Percentiles rank a stretch among this genome's conserved stretches.
Conservation (phyloP, 1,140 invertebrate species). For the Galleria mellonella region DNA sequence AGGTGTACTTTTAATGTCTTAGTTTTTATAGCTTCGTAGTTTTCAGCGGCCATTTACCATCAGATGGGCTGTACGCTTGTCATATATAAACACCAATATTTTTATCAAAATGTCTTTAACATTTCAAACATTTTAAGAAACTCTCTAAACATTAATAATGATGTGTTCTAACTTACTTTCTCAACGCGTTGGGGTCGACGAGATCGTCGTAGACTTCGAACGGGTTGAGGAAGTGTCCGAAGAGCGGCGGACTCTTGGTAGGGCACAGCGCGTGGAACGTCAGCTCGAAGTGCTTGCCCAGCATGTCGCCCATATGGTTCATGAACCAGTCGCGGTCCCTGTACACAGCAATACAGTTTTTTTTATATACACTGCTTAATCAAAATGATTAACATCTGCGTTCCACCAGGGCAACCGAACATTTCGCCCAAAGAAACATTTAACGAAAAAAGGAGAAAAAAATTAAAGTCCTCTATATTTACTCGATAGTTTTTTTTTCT, state of each 20-base stretch:
- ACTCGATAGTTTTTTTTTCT: no score
- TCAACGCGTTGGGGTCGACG: constrained; percentile 75
- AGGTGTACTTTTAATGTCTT: no score
- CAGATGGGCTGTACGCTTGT: no score
- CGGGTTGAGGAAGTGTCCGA: constrained; percentile 86
- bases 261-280: constrained; percentile 88
- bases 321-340: constrained; percentile 86
- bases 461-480: no score
- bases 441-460: no score
- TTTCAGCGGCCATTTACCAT: no score
- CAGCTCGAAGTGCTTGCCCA: constrained; percentile 84
- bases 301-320: constrained; percentile 79
- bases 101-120: no score
- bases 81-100: no score
- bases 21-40: no score
- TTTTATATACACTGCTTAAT: neutral
- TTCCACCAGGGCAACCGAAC: neutral
- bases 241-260: constrained; percentile 82
- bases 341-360: neutral
- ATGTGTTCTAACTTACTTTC: constrained; percentile 29
- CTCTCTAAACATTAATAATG: no score
- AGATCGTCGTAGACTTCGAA: constrained; percentile 87
- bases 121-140: no score
- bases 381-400: neutral
- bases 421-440: no score